Percentiles rank a stretch among this genome's conserved stretches.
Conservation (phyloP, 2,797 vertebrate species). For the Tachyglossus aculeatus region DNA sequence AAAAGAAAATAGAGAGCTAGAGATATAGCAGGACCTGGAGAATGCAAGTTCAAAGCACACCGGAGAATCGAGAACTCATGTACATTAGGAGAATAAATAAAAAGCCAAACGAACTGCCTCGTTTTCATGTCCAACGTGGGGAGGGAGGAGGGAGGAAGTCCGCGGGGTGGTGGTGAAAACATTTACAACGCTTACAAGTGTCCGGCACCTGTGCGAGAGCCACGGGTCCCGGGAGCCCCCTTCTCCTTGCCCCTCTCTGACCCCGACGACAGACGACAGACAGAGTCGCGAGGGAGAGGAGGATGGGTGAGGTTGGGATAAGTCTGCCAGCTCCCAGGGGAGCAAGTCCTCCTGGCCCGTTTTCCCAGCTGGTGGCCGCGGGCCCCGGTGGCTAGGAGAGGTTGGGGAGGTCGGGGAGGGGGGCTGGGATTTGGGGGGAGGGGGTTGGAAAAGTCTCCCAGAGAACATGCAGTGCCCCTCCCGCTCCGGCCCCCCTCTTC, state of each 20-base stretch:
- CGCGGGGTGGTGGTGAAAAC: constrained; percentile 72
- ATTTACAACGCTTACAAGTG: constrained; percentile 92
- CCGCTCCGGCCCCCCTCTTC: constrained; percentile 57
- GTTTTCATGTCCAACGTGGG: constrained; percentile 70
- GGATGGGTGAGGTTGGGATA: too few relatives aligned
- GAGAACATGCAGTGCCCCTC: too few relatives aligned
- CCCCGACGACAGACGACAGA: constrained; percentile 49
- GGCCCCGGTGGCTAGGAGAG: too few relatives aligned
- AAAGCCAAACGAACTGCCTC: constrained; percentile 68
- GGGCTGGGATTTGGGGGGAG: too few relatives aligned
- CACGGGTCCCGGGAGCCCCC: constrained; percentile 66
- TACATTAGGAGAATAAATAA: constrained; percentile 93
- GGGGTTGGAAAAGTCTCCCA: constrained; percentile 41
- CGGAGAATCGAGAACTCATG: constrained; percentile 81
- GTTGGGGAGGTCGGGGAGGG: too few relatives aligned
- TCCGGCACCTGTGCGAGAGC: constrained; percentile 78
- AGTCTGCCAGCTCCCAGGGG: constrained; percentile 49
- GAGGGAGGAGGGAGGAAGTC: too few relatives aligned
- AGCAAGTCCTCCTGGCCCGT: constrained; percentile 40
- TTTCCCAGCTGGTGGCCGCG: constrained; percentile 42
- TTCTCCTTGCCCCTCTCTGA: constrained; percentile 46
- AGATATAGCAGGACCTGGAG: constrained; percentile 72
- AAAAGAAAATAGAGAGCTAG: constrained; percentile 77
- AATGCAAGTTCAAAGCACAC: constrained; percentile 74
- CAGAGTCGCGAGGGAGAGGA: too few relatives aligned